Conservation (phyloP, 2,113 vertebrate species). For the Rutilus rutilus region DNA sequence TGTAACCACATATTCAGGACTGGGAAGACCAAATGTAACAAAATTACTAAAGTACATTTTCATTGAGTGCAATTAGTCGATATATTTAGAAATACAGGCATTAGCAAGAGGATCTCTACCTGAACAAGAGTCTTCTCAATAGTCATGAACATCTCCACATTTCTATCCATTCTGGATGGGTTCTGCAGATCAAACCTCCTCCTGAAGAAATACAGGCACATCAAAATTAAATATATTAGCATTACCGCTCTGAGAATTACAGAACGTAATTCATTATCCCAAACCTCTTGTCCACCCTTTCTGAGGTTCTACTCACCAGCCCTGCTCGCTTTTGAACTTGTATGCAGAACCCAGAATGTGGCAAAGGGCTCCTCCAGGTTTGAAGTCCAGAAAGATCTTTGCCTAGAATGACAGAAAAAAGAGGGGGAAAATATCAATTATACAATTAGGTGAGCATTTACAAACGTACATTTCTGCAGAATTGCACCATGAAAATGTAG, state of each 20-base stretch:
- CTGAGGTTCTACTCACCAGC: slow-evolving; percentile 84
- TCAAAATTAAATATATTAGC: not conserved
- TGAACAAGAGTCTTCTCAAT: slow-evolving; percentile 97
- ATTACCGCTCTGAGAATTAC: not conserved
- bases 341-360: slow-evolving; percentile 97
- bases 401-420: slow-evolving; percentile 75
- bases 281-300: not conserved
- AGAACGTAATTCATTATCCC: not conserved
- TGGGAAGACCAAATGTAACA: not conserved
- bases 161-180: slow-evolving; percentile 96
- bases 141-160: slow-evolving; percentile 98
- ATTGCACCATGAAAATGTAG: not conserved
- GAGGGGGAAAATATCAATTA: too few relatives aligned
- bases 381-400: slow-evolving; percentile 98
- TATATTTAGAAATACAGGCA: not conserved
- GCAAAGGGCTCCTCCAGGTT: slow-evolving; percentile 92
- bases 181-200: slow-evolving; percentile 96
- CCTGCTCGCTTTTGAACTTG: slow-evolving; percentile 98
- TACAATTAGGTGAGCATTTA: not conserved
- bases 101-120: slow-evolving; percentile 68
- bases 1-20: not conserved
- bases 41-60: not conserved
- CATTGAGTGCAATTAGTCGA: not conserved
- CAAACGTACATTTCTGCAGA: not conserved
- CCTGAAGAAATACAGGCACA: slow-evolving; percentile 71